Evolutionary conservation across 2,113 vertebrate species (phyloP), one percentile per base, ranked within the genome.

Genomic region (Caranx ignobilis): DNA sequence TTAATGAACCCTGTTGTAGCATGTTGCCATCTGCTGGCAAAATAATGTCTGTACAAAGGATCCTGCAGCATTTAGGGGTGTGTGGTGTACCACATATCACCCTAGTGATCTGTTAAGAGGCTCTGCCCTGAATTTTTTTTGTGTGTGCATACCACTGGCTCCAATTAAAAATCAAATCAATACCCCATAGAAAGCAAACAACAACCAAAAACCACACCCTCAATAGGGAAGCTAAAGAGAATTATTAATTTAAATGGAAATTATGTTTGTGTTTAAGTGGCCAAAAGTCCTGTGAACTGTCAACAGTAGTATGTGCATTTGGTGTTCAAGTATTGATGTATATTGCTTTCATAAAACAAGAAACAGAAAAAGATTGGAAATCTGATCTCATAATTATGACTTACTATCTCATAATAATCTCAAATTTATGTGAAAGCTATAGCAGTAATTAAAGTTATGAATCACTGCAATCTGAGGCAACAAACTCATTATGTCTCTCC

Each of bases 11-110:
- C 11, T 72, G 6, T 52, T 87, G 47, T 55, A 47, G 35, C 11
- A 55, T 60, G 63, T 47, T 81, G 85, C 82, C 88, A 81, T 72
- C 92, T 91, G 79, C 82, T 91, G 92, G 87, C 18, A 34, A 75
- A 68, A 9, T 1, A 16, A 26, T 43, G 63, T 32, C 35, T 55
- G 39, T 41, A 31, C 83, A 79, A 31, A 59, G 11, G 48, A 21
- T 65, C 11, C 0, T 43, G 31, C 60, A 43, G 5, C 5, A 3
- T 50, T 18, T 45, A 26, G 41, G 48, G 45, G 34, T 52, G 9
- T 19, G 43, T 12, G 3, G 11, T 47, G 13, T 4, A 15, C 45
- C 1, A 15, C 45, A 47, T 16, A 4, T 16, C 2, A 45, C 43
- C 43, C 43, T 45, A 16, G 12, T 47, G 45, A 4, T 47, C 15